A percentile compares a stretch with the other conserved stretches of the same genome.
Evolutionary conservation across 2,888 invertebrate species (phyloP).

Genomic region (Lycocerus yunnanus): DNA sequence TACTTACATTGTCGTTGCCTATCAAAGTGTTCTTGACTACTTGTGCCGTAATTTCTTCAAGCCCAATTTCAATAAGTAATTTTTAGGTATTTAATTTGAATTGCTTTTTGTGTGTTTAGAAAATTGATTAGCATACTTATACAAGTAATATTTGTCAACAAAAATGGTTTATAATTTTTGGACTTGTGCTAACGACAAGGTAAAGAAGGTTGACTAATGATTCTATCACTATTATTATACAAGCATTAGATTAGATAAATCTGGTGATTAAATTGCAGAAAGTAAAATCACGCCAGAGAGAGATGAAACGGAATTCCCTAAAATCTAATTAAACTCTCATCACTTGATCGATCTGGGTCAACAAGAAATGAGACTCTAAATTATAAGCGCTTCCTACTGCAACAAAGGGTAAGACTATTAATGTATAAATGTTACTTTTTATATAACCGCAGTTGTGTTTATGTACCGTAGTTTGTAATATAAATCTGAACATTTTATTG

Average conservation of each 20-base stretch:
- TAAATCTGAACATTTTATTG: neutral
- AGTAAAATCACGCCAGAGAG: conserved; percentile 7
- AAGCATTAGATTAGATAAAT: neutral
- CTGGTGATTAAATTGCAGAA: conserved; percentile 11
- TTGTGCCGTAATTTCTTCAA: no score
- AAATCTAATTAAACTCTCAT: conserved; percentile 25
- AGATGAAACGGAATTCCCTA: conserved; percentile 6
- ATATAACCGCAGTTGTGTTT: neutral
- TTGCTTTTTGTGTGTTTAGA: neutral
- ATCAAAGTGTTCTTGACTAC: no score
- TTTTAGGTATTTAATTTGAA: no score
- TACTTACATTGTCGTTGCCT: no score
- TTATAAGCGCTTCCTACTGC: conserved; percentile 13
- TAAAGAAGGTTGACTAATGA: neutral
- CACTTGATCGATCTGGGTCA: conserved; percentile 24
- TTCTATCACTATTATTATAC: neutral
- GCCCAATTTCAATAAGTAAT: no score
- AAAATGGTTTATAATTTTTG: neutral
- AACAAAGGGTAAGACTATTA: conserved; percentile 8
- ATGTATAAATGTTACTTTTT: conserved; percentile 5
- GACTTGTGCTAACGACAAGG: neutral
- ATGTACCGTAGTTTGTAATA: neutral
- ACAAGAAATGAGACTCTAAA: conserved; percentile 20
- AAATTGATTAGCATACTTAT: neutral
- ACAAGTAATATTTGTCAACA: neutral